A percentile compares a stretch with the other conserved stretches of the same genome.
Conservation (phyloP, 2,888 invertebrate genomes). For the Eristalis arbustorum region DNA sequence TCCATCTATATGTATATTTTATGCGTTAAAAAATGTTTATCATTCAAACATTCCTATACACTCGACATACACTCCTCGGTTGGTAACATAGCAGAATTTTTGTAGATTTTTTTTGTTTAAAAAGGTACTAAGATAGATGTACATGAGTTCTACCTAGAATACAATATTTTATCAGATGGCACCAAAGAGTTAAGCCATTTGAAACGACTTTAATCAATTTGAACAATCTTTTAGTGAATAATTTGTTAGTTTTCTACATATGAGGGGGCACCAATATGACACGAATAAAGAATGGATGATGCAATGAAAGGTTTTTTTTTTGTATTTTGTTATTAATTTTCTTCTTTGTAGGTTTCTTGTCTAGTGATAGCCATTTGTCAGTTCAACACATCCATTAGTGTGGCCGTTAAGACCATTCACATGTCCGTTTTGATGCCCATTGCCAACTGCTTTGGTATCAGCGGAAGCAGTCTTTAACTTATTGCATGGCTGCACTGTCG, state of each 20-base stretch:
- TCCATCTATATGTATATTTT: constrained; percentile 5
- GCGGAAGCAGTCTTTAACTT: constrained; percentile 73
- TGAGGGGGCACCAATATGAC: not conserved
- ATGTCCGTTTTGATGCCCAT: constrained; percentile 64
- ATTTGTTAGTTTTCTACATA: not conserved
- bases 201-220: not conserved
- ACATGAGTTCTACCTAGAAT: not conserved
- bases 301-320: not conserved
- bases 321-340: not conserved
- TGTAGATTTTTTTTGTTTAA: not conserved
- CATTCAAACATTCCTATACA: constrained; percentile 29
- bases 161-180: not conserved
- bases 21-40: constrained; percentile 30
- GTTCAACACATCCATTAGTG: constrained; percentile 70
- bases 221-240: not conserved
- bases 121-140: not conserved
- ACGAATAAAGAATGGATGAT: constrained; percentile 19
- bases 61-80: not conserved
- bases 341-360: not conserved
- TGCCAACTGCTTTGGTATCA: constrained; percentile 71
- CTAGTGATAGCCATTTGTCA: constrained; percentile 63
- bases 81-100: not conserved
- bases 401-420: constrained; percentile 73
- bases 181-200: not conserved
- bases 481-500: constrained; percentile 76